Evolutionary conservation across 2,113 vertebrate species (phyloP), one percentile per base, ranked within the genome.

Genomic region (Cebidichthys violaceus): DNA sequence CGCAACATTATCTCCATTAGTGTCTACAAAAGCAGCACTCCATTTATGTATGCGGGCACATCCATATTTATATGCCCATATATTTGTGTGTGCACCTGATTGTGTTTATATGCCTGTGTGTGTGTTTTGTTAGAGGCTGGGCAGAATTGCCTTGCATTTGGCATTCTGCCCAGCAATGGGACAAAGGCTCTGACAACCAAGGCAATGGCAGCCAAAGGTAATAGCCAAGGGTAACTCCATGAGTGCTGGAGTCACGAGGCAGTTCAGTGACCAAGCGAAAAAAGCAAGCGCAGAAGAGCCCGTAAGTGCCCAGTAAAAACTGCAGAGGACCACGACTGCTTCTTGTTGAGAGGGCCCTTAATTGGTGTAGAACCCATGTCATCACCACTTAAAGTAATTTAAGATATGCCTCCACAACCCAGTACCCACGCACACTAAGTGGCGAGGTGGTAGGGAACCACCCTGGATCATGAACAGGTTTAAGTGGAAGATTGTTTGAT

Each of bases 1-100:
- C 37, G 50, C 59, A 85, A 86, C 87, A 90, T 94, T 88, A 89
- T 88, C 81, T 89, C 86, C 79, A 91, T 92, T 89, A 90, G 85
- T 76, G 15, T 80, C 69, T 73, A 84, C 83, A 87, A 79, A 86
- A 82, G 76, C 10, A n/a, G 43, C 57, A 70, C 47, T 86, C 75
- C 86, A 55, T 79, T 77, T 77, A 37, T 65, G 24, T 64, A 70
- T 75, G 43, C 6, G 2, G 33, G 11, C 57, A 69, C 0, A 6
- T 83, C 68, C 70, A 41, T 73, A 65, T 86, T 67, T 77, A 54
- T 85, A 33, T 82, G 62, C 60, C 29, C 47, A 1, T 64, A 61
- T 70, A 2, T 69, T 22, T 70, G 54, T 70, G 74, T 78, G 35
- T 65, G 43, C 31, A 70, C 70, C 61, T 73, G 59, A 81, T 61